These are phyloP conservation scores for Embiotoca jacksoni DNA, from an alignment of 2,113 vertebrate species.

Conservation along the genomic window DNA sequence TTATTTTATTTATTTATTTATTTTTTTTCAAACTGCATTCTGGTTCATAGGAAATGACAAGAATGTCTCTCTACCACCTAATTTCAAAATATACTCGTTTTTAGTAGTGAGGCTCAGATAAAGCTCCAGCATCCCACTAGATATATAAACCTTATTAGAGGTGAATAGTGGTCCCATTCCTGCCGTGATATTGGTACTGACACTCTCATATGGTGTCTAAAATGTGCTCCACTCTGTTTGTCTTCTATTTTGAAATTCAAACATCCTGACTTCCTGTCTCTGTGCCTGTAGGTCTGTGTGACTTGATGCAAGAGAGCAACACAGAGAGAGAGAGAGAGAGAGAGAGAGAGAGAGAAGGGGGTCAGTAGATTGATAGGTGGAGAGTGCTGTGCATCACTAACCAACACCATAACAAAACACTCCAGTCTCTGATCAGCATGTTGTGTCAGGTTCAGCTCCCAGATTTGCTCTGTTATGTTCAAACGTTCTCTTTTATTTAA, in stretches of 20 bases:
- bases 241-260: conserved; percentile 63
- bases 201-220: not conserved
- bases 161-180: no score
- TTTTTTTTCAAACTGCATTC: no score
- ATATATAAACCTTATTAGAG: no score
- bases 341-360: conserved; percentile 45
- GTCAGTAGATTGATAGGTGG: conserved; percentile 51
- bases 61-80: no score
- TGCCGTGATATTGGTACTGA: no score
- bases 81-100: no score
- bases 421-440: conserved; percentile 46
- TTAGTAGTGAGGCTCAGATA: no score
- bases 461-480: conserved; percentile 6
- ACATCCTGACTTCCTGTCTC: conserved; percentile 58
- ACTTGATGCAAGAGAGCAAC: conserved; percentile 34
- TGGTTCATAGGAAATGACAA: no score
- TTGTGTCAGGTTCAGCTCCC: conserved; percentile 15
- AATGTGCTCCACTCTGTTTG: not conserved
- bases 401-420: conserved; percentile 80
- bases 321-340: conserved; percentile 46
- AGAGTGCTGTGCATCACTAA: conserved; percentile 73
- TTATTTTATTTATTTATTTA: no score
- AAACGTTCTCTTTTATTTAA: conserved; percentile 2
- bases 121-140: no score
- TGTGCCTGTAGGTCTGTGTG: conserved; percentile 20